Evolutionary conservation across 37 sponge, comb jelly and placozoan genomes (phyloP), one percentile per base, ranked within the genome.

Genomic region (Cladorhizidae sp.): DNA sequence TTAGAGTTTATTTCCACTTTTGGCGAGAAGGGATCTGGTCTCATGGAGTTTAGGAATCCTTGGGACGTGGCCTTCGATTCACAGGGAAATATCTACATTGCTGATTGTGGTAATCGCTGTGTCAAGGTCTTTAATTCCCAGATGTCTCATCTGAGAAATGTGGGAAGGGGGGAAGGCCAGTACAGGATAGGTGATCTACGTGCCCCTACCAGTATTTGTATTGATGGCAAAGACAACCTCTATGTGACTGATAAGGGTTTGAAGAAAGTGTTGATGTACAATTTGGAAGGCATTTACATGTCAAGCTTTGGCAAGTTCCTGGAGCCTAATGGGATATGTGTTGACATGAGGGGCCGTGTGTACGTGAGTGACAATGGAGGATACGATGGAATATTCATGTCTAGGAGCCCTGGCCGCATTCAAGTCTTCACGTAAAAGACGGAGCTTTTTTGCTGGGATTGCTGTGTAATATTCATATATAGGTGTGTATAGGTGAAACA

Each of bases 1-100:
- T 74, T 85, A 25, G 21, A 36, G 38, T 76, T 75, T 31, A 3
- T 45, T 21, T 7, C 31, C 1, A 45, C 3, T 21, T 68, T 83
- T 54, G 84, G 84, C 1, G 32, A 32, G 55, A 36, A 75, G n/a
- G 67, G 67, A 67, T 42, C 3, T 33, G 76, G 65, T 22, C 70
- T 55, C 36, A 52, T 2, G 37, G 31, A 83, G 17, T 75, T 83
- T 50, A 31, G 3, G 1, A 17, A 75, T 49, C 84, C 84, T 36
- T 54, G 55, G 57, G 84, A 83, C 40, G 62, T 83, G 17, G 76
- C 75, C 22, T 76, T 83, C 3, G 70, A 83, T 57, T 68, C 57
- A 40, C 21, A 37, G 18, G 76, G 77, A 21, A 83, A 76, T 40
- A 56, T 83, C 78, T 85, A 78, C 54, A 40, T 85, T 3, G 79